Base-by-base conservation (phyloP, 2,113 vertebrate genomes). In the Paraplagusia blochii region DNA sequence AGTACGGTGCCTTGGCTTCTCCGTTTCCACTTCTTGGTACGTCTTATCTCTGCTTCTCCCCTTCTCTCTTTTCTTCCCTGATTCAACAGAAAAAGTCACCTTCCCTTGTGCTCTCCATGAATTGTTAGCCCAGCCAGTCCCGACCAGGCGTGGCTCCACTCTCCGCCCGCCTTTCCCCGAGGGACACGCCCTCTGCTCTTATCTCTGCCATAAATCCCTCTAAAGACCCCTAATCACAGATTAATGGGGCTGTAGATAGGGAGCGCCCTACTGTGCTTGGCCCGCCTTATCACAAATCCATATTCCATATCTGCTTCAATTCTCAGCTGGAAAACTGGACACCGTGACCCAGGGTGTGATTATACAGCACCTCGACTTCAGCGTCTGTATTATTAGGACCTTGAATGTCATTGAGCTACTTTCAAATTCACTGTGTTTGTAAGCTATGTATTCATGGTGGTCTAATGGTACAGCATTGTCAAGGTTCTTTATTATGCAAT, bases 211-310 rank as follows among this genome's bases (percentile, higher is more conserved):
- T 87, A 88, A 90, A 89, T 88, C 85, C 85, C 77, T 70, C 70
- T 86, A 84, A 88, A 87, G 39, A 79, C 83, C 79, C 72, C 79
- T 92, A 91, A 92, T 91, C 85, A 79, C 80, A 63, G 71, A 84
- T 89, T 87, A 90, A 90, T 85, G 73, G 72, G 64, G 57, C 74
- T 77, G 74, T 42, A 84, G 85, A 88, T 85, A 79, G 71, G 78
- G 79, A 72, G 63, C 47, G 60, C 69, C 78, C 76, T 58, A 69
- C 85, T 63, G 63, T 74, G 68, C 50, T 68, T 39, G 50, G 57
- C 46, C 63, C 50, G 61, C 63, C 80, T 89, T 88, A 89, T 90
- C 86, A 70, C 39, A 12, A 16, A 69, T 66, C 69, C 73, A 76
- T 80, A 79, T 72, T 81, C 66, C 72, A 55, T 73, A 80, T 76